A percentile compares a stretch with the other conserved stretches of the same genome.
phyloP scores from a whole-genome alignment of 2,797 vertebrate species.

The Halcyon leucocephala region DNA sequence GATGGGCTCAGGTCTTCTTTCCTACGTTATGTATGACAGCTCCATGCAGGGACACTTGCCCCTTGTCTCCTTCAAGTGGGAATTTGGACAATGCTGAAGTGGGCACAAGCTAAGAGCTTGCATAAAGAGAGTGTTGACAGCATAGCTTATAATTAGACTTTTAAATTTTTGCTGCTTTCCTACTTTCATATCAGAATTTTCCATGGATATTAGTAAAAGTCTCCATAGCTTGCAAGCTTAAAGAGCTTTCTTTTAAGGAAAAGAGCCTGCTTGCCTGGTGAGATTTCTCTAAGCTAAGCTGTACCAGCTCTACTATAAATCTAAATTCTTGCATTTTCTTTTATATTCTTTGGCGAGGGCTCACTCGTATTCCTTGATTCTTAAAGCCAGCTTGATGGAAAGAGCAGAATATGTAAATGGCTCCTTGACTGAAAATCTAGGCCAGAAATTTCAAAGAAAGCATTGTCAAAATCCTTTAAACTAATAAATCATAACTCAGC shows the following conservation, averaged over 20 bases:
- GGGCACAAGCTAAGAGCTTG: neutral
- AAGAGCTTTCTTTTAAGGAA: conserved; percentile 21
- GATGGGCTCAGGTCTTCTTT: neutral
- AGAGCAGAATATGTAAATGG: conserved; percentile 33
- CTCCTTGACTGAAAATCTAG: conserved; percentile 21
- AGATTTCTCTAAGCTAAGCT: conserved; percentile 38
- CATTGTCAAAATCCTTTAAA: conserved; percentile 39
- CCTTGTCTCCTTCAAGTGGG: neutral
- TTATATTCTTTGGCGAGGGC: neutral
- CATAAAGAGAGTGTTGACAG: neutral
- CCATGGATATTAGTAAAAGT: conserved; percentile 24
- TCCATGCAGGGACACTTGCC: neutral
- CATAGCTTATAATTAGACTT: conserved; percentile 23
- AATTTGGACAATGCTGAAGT: neutral
- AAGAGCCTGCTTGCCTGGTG: neutral
- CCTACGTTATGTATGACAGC: accelerated
- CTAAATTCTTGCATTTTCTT: conserved; percentile 27
- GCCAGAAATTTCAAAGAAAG: conserved; percentile 65
- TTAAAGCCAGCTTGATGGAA: conserved; percentile 19
- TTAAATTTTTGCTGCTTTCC: conserved; percentile 17
- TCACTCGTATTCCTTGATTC: neutral
- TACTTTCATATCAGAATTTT: conserved; percentile 37
- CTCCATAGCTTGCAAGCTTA: neutral
- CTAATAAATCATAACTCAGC: conserved; percentile 18
- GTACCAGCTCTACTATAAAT: conserved; percentile 32